phyloP scores from a whole-genome alignment of 2,888 invertebrate species.

The Melipona bicolor region DNA sequence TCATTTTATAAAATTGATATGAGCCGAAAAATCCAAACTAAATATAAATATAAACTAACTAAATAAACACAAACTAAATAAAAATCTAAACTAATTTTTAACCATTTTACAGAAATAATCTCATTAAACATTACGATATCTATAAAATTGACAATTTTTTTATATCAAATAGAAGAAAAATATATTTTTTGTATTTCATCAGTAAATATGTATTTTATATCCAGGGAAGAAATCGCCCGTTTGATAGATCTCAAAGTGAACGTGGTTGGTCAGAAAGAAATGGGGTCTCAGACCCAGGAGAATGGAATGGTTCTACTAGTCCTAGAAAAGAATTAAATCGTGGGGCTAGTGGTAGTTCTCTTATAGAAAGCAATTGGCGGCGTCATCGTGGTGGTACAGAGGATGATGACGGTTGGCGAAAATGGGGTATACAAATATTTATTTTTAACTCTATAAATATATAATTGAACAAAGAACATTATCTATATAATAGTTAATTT shows the following conservation, averaged over 20 bases:
- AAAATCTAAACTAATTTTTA: conserved; percentile 6
- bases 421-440: conserved; percentile 85
- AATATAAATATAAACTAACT: not conserved
- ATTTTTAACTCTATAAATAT: not conserved
- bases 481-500: conserved; percentile 4
- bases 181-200: not conserved
- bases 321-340: conserved; percentile 86
- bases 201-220: conserved; percentile 29
- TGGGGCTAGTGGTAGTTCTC: conserved; percentile 82
- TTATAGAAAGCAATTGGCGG: conserved; percentile 85
- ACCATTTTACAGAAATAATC: not conserved
- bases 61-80: too few relatives aligned
- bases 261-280: conserved; percentile 86
- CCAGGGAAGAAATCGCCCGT: conserved; percentile 80
- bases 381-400: conserved; percentile 85
- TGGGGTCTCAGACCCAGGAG: conserved; percentile 84
- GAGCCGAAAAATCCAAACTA: not conserved
- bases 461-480: not conserved
- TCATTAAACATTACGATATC: conserved; percentile 13
- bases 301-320: conserved; percentile 86
- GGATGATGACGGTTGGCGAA: conserved; percentile 86
- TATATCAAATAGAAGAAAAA: not conserved
- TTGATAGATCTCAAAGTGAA: conserved; percentile 83
- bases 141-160: not conserved
- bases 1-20: not conserved